phyloP scores from a whole-genome alignment of 2,113 vertebrate species.

The Ciconia stormi region DNA sequence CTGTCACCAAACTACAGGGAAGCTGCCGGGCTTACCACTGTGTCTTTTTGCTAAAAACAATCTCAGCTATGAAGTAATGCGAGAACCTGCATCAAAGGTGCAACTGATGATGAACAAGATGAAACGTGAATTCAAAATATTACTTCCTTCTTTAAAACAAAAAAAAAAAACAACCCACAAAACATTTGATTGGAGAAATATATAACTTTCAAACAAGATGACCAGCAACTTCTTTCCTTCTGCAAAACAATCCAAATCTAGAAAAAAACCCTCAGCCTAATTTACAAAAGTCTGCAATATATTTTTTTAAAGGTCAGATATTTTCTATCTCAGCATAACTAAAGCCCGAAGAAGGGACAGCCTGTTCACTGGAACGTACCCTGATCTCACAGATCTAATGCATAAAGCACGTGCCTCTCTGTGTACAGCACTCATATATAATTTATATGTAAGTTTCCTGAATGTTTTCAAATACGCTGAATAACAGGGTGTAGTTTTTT shows the following conservation, averaged over 20 bases:
- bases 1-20: background rate
- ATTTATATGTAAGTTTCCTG: background rate
- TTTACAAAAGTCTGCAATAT: background rate
- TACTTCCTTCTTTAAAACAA: background rate
- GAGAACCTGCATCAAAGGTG: background rate
- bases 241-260: background rate
- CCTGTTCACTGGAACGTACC: background rate
- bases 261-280: accelerated
- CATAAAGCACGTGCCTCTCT: background rate
- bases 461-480: background rate
- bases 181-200: background rate
- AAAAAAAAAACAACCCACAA: background rate
- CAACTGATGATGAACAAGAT: background rate
- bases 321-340: background rate
- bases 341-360: background rate
- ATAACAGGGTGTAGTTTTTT: background rate
- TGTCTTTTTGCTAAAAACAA: background rate
- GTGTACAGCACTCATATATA: background rate
- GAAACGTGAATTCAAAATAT: background rate
- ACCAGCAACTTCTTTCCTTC: background rate
- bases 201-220: background rate
- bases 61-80: background rate
- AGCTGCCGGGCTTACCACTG: background rate
- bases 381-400: background rate
- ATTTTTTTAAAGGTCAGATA: background rate